phyloP scores from a whole-genome alignment of 2,113 vertebrate species.

The Eonycteris spelaea region DNA sequence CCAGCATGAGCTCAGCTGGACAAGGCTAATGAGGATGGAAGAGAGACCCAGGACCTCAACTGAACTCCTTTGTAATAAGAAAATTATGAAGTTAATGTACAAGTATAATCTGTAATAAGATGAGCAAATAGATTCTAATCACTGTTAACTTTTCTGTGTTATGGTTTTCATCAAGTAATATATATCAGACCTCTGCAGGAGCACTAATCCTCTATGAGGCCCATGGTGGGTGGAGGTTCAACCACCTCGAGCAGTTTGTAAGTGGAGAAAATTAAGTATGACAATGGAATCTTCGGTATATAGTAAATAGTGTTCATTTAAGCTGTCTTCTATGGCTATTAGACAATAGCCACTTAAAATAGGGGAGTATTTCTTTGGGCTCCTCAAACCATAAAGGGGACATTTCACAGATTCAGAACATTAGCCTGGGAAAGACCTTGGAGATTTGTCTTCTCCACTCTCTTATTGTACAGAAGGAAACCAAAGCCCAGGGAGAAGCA shows the following conservation, averaged over 20 bases:
- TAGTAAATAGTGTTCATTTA: not conserved
- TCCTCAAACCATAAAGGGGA: not conserved
- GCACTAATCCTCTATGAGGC: not conserved
- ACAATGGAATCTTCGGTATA: not conserved
- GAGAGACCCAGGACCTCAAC: conserved; percentile 3
- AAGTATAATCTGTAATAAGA: conserved; percentile 38
- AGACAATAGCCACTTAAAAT: not conserved
- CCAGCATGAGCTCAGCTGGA: not conserved
- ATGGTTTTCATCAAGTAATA: not conserved
- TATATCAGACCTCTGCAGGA: not conserved
- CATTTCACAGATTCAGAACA: not conserved
- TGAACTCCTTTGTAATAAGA: conserved; percentile 36
- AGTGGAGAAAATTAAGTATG: not conserved
- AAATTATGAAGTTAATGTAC: conserved; percentile 47
- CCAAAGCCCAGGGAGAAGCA: not conserved
- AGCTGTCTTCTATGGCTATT: not conserved
- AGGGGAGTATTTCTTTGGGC: not conserved
- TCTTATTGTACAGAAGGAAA: not conserved
- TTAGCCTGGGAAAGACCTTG: not conserved
- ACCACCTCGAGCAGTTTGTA: not conserved
- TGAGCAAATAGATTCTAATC: conserved; percentile 31
- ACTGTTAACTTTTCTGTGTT: not conserved
- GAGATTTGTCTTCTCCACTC: not conserved
- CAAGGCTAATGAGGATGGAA: conserved; percentile 24
- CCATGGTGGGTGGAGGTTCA: rapidly evolving